These are phyloP conservation scores for Zonotrichia albicollis DNA, from an alignment of 2,797 vertebrate species.

Conservation along the genomic window DNA sequence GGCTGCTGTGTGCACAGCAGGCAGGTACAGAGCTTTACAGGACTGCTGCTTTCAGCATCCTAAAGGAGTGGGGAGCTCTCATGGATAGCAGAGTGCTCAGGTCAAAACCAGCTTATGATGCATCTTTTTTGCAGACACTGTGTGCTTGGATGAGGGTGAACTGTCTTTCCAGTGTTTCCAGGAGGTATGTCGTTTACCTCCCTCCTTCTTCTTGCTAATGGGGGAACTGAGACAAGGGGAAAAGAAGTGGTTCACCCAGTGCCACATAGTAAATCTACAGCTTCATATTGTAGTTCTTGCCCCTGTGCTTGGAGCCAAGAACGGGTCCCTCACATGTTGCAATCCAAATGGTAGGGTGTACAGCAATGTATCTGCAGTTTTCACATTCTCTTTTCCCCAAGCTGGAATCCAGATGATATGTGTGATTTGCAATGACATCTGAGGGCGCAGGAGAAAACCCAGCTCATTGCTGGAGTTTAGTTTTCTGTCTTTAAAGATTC, in stretches of 20 bases:
- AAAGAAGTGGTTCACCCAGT: background rate
- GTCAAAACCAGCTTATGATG: background rate
- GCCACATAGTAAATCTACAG: background rate
- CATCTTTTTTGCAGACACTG: background rate
- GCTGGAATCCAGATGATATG: background rate
- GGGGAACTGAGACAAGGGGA: background rate
- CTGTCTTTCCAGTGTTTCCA: background rate
- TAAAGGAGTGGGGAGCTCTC: background rate
- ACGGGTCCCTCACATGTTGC: background rate
- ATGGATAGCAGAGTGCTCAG: background rate
- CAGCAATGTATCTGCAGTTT: background rate
- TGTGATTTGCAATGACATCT: background rate
- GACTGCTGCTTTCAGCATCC: background rate
- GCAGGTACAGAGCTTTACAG: background rate
- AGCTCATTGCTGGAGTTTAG: background rate
- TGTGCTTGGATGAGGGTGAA: background rate
- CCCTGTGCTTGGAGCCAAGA: background rate
- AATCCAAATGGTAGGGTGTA: background rate
- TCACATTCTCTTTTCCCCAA: background rate
- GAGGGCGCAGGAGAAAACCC: background rate
- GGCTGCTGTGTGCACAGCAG: conserved; percentile 39
- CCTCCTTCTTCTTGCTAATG: background rate
- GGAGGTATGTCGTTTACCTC: background rate
- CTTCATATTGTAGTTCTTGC: background rate
- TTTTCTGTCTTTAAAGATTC: background rate